A percentile compares a stretch with the other conserved stretches of the same genome.
Evolutionary conservation across 2,797 vertebrate species (phyloP).

Genomic region (Odontamblyopus rebecca): DNA sequence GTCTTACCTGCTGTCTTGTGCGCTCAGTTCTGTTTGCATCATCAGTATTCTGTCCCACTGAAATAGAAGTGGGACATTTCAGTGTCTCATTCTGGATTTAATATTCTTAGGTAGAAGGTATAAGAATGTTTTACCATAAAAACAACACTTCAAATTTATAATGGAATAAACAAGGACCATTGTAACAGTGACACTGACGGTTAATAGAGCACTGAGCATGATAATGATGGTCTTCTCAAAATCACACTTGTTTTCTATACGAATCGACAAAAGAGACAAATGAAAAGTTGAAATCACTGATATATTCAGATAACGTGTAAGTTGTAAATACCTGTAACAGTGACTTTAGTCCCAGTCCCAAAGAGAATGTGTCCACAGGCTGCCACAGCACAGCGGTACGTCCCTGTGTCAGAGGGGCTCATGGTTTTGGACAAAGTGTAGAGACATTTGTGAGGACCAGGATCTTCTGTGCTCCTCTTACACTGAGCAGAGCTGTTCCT

Average conservation of each 20-base stretch:
- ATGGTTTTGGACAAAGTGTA: too few relatives aligned
- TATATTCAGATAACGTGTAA: neutral
- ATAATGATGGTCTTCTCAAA: neutral
- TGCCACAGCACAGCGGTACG: too few relatives aligned
- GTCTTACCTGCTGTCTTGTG: too few relatives aligned
- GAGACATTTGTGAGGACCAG: too few relatives aligned
- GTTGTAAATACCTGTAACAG: too few relatives aligned
- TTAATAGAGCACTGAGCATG: neutral
- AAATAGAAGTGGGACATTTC: neutral
- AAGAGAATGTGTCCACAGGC: too few relatives aligned
- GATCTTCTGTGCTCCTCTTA: neutral
- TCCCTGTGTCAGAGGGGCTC: too few relatives aligned
- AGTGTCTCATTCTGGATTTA: neutral
- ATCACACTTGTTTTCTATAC: neutral
- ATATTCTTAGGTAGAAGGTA: neutral
- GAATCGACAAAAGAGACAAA: neutral
- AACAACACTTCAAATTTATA: neutral
- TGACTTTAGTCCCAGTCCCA: too few relatives aligned
- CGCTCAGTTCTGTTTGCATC: too few relatives aligned
- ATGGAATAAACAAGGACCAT: slow-evolving; percentile 10
- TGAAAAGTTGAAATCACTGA: rapidly evolving
- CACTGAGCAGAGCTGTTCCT: neutral
- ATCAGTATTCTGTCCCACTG: neutral
- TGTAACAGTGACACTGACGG: slow-evolving; percentile 20
- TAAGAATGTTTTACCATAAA: slow-evolving; percentile 12